Evolutionary conservation across 2,797 vertebrate genomes (phyloP), one percentile per base, ranked within the genome.

Genomic region (Loriculus beryllinus): DNA sequence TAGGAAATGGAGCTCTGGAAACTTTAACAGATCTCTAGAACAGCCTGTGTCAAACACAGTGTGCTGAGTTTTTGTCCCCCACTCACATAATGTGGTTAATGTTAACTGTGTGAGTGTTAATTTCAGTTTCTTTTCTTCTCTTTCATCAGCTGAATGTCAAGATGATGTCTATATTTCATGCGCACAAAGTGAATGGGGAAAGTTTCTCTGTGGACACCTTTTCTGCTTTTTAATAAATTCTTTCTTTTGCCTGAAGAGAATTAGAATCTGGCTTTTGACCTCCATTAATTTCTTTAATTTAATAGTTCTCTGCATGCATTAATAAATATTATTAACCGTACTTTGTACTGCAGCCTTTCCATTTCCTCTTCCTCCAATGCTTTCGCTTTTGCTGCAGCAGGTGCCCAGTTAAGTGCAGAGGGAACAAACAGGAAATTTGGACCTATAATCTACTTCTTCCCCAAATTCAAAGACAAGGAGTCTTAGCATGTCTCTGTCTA

Each of bases 231-330:
- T 96, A 95, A 96, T 96, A 91, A 90, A 84, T 94, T 91, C 82
- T 89, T 94, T 51, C 92, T 94, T 96, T 97, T 91, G 89, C 93
- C 88, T 96, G 91, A 96, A 96, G 97, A 96, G 94, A 93, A 95
- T 95, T 94, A 91, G 72, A 96, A 92, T 39, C 60, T 95, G 89
- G 47, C 87, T 96, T 97, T 96, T 92, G 78, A 94, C 92, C 95
- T 97, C 91, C 88, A 87, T 93, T 97, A 96, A 93, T 97, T 96
- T 96, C 96, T 96, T 95, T 88, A 96, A 97, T 95, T 88, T 96
- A 94, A 48, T 90, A 89, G 79, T 96, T 95, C 92, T 95, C 88
- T 76, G 74, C 43, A 88, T 79, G 86, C 52, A 92, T 90, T 77
- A 60, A 95, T 76, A 92, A 59, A 82, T 76, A 86, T 80, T 94